These are phyloP conservation scores for Piscicola geometra DNA, from an alignment of 2,888 invertebrate species.

Conservation along the genomic window DNA sequence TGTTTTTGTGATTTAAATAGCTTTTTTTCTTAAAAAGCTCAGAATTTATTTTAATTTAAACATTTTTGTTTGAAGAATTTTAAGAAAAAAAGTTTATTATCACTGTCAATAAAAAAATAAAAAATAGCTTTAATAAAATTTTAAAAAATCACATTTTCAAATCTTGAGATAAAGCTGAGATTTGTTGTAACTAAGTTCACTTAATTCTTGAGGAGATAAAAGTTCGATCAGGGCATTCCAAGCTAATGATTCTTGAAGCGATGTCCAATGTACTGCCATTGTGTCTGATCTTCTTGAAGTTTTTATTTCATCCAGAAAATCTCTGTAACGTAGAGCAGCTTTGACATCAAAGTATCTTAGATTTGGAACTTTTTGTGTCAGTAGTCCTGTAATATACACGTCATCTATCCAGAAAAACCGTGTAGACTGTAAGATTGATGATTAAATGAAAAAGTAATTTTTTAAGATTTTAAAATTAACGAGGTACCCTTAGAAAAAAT, in stretches of 20 bases:
- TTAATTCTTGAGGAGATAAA: background rate
- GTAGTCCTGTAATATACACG: constrained; percentile 49
- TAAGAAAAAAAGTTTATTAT: no score
- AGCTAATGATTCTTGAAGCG: background rate
- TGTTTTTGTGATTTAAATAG: no score
- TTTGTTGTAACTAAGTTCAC: background rate
- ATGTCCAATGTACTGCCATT: background rate
- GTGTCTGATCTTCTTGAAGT: constrained; percentile 29
- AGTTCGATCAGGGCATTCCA: constrained; percentile 22
- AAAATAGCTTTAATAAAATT: no score
- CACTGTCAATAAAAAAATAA: no score
- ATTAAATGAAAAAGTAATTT: background rate
- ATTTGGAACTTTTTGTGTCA: constrained; percentile 44
- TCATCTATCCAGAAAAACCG: constrained; percentile 50
- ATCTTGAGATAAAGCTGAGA: no score
- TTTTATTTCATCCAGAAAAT: constrained; percentile 19
- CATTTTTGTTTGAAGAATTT: no score
- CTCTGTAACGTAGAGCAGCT: constrained; percentile 80
- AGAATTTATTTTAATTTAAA: no score
- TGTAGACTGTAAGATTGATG: constrained; percentile 35
- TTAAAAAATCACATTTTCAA: no score
- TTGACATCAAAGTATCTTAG: constrained; percentile 59
- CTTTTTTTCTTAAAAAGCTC: no score
- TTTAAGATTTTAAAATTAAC: no score
- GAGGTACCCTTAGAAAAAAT: no score